phyloP scores from a whole-genome alignment of 2,888 invertebrate genomes.

The Xiphydria camelus region DNA sequence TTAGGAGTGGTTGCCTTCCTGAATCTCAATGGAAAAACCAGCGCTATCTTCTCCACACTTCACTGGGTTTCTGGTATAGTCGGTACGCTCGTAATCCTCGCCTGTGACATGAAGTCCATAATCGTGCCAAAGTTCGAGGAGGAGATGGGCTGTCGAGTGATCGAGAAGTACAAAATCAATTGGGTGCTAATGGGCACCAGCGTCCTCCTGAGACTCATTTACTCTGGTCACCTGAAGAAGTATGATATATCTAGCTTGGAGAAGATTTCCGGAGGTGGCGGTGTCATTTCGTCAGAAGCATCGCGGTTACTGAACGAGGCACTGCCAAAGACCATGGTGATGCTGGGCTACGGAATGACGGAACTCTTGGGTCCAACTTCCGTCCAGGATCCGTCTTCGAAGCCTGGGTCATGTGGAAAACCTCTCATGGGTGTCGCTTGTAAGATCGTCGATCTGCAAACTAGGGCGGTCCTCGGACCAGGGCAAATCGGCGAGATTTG shows the following conservation, averaged over 20 bases:
- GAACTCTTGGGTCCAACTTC: conserved; percentile 30
- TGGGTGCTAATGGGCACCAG: conserved; percentile 31
- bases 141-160: conserved; percentile 30
- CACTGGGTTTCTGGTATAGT: conserved; percentile 45
- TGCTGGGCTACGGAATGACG: conserved; percentile 40
- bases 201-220: conserved; percentile 27
- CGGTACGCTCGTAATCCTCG: conserved; percentile 21
- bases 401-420: conserved; percentile 37
- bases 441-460: conserved; percentile 35
- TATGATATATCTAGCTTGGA: conserved; percentile 29
- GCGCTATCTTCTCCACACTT: conserved; percentile 19
- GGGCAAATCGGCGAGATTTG: conserved; percentile 27
- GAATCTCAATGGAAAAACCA: background rate
- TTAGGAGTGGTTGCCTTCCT: background rate
- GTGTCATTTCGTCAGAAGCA: conserved; percentile 20
- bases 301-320: conserved; percentile 15
- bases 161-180: conserved; percentile 42
- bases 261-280: conserved; percentile 25
- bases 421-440: conserved; percentile 23
- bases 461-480: conserved; percentile 28
- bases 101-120: conserved; percentile 13
- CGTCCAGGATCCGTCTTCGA: conserved; percentile 17
- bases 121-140: conserved; percentile 24
- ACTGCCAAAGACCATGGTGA: conserved; percentile 18
- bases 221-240: conserved; percentile 15